phyloP scores from a whole-genome alignment of 1,140 invertebrate species.

The Eupristina koningsbergeri region DNA sequence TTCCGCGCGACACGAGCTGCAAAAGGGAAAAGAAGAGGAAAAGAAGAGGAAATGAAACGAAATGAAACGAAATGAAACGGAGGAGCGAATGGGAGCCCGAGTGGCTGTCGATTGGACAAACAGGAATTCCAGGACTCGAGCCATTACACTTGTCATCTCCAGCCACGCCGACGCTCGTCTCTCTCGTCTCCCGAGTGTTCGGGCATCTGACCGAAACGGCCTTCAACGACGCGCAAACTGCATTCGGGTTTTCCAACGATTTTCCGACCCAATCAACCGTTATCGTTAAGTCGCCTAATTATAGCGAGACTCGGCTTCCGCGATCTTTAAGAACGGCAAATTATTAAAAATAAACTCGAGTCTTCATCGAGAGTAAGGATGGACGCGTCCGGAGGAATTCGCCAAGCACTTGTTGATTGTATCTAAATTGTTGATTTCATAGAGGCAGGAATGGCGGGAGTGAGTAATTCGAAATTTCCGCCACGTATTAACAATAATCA shows the following conservation, averaged over 20 bases:
- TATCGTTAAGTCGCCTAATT: not conserved
- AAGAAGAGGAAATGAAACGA: too few species aligned
- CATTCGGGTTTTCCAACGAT: not conserved
- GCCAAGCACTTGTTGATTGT: not conserved
- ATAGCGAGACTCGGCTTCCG: not conserved
- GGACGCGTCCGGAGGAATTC: not conserved
- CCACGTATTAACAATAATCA: not conserved
- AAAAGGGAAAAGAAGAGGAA: too few species aligned
- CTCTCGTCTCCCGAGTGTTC: not conserved
- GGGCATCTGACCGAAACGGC: too few species aligned
- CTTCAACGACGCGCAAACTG: too few species aligned
- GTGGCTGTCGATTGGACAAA: not conserved
- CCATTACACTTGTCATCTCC: slow-evolving; percentile 26
- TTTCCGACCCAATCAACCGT: not conserved
- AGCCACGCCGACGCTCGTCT: too few species aligned
- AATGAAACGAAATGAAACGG: slow-evolving; percentile 22
- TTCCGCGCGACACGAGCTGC: too few species aligned
- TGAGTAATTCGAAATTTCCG: not conserved
- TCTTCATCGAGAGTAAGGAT: not conserved
- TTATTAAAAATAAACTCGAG: not conserved
- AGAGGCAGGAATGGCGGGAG: not conserved
- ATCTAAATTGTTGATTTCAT: not conserved
- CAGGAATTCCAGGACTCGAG: slow-evolving; percentile 2
- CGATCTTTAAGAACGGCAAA: not conserved
- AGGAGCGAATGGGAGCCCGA: not conserved